Evolutionary conservation across 2,888 invertebrate genomes (phyloP).

Genomic region (Theodoxus fluviatilis): DNA sequence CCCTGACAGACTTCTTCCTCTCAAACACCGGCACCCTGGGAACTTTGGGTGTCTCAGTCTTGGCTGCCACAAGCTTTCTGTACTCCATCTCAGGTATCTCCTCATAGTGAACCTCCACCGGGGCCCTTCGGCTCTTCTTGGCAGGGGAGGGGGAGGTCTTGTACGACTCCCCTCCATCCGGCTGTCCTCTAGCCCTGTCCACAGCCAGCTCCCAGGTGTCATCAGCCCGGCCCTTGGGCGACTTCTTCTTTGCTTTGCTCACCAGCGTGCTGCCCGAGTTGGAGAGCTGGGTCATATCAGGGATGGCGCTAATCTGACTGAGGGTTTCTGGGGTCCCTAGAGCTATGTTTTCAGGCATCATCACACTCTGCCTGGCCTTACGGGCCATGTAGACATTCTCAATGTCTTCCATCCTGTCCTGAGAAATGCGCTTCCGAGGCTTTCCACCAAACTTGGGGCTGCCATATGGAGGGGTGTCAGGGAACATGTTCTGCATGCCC

Average conservation of each 20-base stretch:
- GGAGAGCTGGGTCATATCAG: constrained; percentile 44
- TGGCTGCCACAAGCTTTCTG: constrained; percentile 31
- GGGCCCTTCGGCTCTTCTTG: background rate
- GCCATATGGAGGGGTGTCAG: constrained; percentile 34
- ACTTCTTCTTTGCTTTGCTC: constrained; percentile 29
- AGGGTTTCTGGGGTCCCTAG: constrained; percentile 47
- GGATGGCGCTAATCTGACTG: constrained; percentile 55
- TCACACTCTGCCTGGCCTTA: constrained; percentile 11
- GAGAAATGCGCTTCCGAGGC: constrained; percentile 31
- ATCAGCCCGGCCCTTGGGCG: constrained; percentile 36
- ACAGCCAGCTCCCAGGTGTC: constrained; percentile 56
- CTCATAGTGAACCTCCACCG: constrained; percentile 24
- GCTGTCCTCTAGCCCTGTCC: constrained; percentile 52
- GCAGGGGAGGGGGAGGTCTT: constrained; percentile 31
- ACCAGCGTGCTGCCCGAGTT: constrained; percentile 37
- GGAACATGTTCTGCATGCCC: constrained; percentile 34
- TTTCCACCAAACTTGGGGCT: constrained; percentile 33
- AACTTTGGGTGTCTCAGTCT: constrained; percentile 10
- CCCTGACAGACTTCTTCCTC: constrained; percentile 46
- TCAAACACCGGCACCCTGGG: constrained; percentile 35
- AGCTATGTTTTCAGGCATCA: constrained; percentile 20
- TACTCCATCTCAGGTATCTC: constrained; percentile 32
- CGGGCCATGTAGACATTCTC: constrained; percentile 24
- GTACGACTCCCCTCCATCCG: constrained; percentile 57
- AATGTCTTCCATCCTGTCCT: constrained; percentile 25